Percentiles rank a stretch among this genome's conserved stretches.
phyloP scores from a whole-genome alignment of 2,113 vertebrate genomes.

The Arenaria interpres region DNA sequence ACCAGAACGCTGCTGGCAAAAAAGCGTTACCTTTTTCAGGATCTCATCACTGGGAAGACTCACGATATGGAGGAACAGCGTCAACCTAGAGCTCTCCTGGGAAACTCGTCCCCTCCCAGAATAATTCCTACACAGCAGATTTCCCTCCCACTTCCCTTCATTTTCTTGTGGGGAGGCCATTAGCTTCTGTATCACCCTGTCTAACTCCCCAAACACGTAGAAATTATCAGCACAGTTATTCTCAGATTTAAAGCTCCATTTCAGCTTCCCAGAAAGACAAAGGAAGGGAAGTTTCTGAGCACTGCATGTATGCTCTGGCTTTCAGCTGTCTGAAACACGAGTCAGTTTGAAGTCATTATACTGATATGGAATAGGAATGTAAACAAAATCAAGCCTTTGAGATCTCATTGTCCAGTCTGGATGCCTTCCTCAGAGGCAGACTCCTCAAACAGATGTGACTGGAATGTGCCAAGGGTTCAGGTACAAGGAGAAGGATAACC shows the following conservation, averaged over 20 bases:
- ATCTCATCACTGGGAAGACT: not conserved
- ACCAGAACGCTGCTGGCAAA: not conserved
- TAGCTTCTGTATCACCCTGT: not conserved
- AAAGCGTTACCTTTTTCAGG: not conserved
- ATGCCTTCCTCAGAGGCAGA: not conserved
- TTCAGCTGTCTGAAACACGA: not conserved
- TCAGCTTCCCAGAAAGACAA: not conserved
- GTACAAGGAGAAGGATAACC: not conserved
- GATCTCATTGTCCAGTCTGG: not conserved
- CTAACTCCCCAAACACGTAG: not conserved
- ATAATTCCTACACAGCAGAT: not conserved
- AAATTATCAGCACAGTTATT: not conserved
- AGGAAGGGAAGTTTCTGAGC: not conserved
- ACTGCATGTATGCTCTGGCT: not conserved
- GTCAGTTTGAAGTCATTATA: not conserved
- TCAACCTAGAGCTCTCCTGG: not conserved
- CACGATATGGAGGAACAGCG: not conserved
- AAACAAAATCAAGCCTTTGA: constrained; percentile 46
- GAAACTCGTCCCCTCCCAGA: not conserved
- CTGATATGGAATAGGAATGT: constrained; percentile 53
- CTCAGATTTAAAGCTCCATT: not conserved
- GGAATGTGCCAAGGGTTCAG: not conserved
- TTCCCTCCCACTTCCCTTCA: not conserved
- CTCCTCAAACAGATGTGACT: not conserved
- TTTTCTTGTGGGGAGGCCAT: not conserved